These are phyloP conservation scores for Clarias laeviceps DNA, from an alignment of 2,797 vertebrate genomes.

Conservation along the genomic window DNA sequence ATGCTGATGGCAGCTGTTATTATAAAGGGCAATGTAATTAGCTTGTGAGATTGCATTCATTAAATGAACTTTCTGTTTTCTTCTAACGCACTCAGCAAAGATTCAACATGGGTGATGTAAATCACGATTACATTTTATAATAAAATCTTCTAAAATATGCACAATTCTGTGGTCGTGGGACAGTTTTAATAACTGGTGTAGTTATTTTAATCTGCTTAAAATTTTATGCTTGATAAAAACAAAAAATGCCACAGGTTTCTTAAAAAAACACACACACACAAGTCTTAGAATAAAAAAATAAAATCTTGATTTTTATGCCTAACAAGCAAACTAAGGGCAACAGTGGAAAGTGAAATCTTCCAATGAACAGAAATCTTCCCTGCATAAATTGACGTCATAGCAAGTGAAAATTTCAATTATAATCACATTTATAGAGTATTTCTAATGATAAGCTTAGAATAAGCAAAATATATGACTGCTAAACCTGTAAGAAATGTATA, in stretches of 20 bases:
- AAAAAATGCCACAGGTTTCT: background rate
- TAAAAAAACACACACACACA: no score
- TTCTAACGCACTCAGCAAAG: background rate
- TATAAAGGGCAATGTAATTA: conserved; percentile 8
- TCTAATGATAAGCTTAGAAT: background rate
- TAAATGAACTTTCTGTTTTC: background rate
- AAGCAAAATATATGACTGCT: background rate
- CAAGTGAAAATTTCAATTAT: background rate
- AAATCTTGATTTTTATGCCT: background rate
- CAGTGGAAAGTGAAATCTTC: background rate
- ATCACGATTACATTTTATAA: background rate
- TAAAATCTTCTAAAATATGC: background rate
- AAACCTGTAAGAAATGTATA: background rate
- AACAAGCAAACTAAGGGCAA: background rate
- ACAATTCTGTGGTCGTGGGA: background rate
- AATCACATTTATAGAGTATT: background rate
- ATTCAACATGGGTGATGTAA: background rate
- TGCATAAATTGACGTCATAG: background rate
- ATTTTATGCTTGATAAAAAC: background rate
- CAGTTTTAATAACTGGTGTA: background rate
- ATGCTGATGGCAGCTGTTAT: background rate
- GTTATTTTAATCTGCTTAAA: background rate
- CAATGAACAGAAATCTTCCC: background rate
- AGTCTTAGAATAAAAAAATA: background rate
- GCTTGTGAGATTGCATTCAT: background rate